Conservation (phyloP, 2,113 vertebrate species). For the Ascaphus truei region DNA sequence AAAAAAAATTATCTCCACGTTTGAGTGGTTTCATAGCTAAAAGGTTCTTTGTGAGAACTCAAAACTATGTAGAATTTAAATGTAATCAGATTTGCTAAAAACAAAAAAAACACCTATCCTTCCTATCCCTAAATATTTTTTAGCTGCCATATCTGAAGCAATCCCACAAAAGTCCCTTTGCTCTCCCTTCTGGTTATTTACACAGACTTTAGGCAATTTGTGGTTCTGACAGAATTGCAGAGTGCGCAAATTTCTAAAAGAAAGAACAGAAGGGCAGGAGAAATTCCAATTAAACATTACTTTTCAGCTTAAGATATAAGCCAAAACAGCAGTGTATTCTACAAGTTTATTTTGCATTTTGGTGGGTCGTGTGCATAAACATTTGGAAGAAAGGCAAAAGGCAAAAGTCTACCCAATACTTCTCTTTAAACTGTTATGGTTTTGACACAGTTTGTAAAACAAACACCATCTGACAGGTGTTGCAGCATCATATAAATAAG, state of each 20-base stretch:
- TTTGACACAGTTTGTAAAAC: too few species aligned
- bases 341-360: background rate
- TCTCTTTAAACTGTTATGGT: too few species aligned
- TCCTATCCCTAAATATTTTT: background rate
- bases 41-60: too few species aligned
- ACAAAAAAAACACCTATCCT: background rate
- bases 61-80: too few species aligned
- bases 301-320: too few species aligned
- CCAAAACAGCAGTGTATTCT: background rate
- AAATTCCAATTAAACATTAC: background rate
- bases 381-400: background rate
- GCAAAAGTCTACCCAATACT: too few species aligned
- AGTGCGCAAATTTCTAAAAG: background rate
- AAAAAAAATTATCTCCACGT: too few species aligned
- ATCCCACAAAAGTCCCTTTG: background rate
- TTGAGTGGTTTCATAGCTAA: too few species aligned
- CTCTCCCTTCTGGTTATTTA: background rate
- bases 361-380: background rate
- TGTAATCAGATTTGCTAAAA: too few species aligned
- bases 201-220: background rate
- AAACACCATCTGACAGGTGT: too few species aligned
- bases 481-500: too few species aligned
- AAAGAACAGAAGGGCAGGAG: background rate
- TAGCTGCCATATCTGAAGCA: background rate
- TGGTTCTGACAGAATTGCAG: background rate